A percentile compares a stretch with the other conserved stretches of the same genome.
Evolutionary conservation across 2,113 vertebrate species (phyloP).

Genomic region (Pangasianodon gigas): DNA sequence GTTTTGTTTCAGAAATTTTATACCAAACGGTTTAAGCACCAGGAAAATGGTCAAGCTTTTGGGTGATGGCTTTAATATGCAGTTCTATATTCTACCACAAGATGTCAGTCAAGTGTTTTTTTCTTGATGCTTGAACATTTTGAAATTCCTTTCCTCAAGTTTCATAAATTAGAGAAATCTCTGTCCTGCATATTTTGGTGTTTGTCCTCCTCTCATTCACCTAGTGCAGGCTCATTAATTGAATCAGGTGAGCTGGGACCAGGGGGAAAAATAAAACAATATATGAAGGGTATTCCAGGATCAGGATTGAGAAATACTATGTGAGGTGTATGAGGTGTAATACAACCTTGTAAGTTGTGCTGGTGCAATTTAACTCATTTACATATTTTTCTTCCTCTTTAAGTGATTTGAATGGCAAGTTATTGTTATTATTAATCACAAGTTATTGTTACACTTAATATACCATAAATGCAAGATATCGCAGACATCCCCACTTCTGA

Average conservation of each 20-base stretch:
- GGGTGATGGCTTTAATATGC: background rate
- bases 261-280: background rate
- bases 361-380: background rate
- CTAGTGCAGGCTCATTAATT: background rate
- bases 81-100: slow-evolving; percentile 41
- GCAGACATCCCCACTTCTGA: background rate
- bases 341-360: background rate
- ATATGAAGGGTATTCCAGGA: background rate
- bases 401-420: background rate
- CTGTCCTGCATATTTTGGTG: background rate
- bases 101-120: slow-evolving; percentile 38
- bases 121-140: background rate
- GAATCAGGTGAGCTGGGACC: background rate
- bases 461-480: background rate
- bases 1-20: background rate
- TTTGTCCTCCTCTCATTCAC: background rate
- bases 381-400: background rate
- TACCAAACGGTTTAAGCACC: background rate
- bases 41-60: background rate
- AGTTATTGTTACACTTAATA: background rate
- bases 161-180: background rate
- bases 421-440: too few relatives aligned
- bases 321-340: background rate
- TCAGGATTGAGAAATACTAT: background rate
- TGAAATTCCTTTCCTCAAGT: background rate